Base-by-base conservation (phyloP, 2,888 invertebrate genomes). In the Unio pictorum region DNA sequence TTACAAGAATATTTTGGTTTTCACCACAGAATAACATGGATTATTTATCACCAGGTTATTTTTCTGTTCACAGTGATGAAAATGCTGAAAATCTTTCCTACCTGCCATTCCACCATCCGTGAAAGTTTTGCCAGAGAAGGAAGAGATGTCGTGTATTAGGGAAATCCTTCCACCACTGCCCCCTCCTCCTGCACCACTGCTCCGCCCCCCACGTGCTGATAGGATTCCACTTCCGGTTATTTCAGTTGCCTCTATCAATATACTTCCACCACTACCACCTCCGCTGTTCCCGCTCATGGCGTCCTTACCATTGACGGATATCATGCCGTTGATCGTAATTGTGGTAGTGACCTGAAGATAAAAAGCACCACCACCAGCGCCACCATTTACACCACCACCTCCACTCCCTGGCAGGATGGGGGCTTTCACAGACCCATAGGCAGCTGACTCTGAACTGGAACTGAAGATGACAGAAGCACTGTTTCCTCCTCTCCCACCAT, bases 401-500 rank as follows among this genome's bases (percentile, higher is more conserved):
- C 72, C 75, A 56, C 81, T 79, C 20, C 84, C 82, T 8, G 65
- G n/a, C 1, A 68, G 30, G 3, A n/a, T 20, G 1, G 82, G 79
- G 0, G 11, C 7, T 20, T 62, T 64, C n/a, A 70, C 71, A 18
- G 70, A 71, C 55, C 80, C 82, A 55, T 82, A 80, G 11, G 81
- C 62, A 5, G 26, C 15, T 3, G 81, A 68, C 45, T 83, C 73
- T 1, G 62, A 55, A 20, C 62, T 30, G 8, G 65, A 23, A 55
- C 81, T 74, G 68, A 73, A 79, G 11, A n/a, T 34, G 15, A 70
- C 68, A 11, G 70, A 71, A 4, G 76, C 55, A 70, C 72, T 69
- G 18, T 34, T 34, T 34, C 84, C 82, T 34, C 84, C 83, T 26
- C 81, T 73, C n/a, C 84, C 84, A 17, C 83, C 83, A 61, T 82